A percentile compares a stretch with the other conserved stretches of the same genome.
These are phyloP conservation scores for Seriola dumerili DNA, from an alignment of 2,113 vertebrate genomes.

Conservation along the genomic window DNA sequence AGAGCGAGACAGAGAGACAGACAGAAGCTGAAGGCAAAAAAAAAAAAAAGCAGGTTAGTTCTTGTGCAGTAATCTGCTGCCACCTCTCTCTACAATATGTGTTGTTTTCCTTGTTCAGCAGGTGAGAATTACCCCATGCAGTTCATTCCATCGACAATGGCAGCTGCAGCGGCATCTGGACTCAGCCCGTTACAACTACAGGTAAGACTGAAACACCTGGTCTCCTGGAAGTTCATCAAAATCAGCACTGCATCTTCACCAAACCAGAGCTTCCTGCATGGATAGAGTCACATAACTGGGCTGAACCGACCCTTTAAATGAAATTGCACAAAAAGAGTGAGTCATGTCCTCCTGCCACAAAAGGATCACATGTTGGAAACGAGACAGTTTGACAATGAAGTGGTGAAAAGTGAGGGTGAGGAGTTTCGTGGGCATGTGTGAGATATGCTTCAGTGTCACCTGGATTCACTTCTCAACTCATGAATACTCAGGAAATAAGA, in stretches of 20 bases:
- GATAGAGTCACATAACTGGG: not conserved
- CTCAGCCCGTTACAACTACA: slow-evolving; percentile 97
- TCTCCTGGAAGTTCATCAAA: not conserved
- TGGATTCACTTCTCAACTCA: not conserved
- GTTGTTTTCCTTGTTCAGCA: slow-evolving; percentile 85
- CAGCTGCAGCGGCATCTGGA: slow-evolving; percentile 96
- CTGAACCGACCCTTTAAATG: not conserved
- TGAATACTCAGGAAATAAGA: not conserved
- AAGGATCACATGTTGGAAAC: not conserved
- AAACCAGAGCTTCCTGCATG: not conserved
- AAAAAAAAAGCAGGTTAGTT: slow-evolving; percentile 45
- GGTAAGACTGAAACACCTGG: slow-evolving; percentile 85
- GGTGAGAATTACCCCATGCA: slow-evolving; percentile 99
- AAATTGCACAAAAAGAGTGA: slow-evolving; percentile 6
- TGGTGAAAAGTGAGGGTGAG: slow-evolving; percentile 14
- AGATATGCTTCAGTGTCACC: not conserved
- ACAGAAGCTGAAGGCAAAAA: slow-evolving; percentile 33
- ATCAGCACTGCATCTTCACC: not conserved
- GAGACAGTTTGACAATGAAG: slow-evolving; percentile 5
- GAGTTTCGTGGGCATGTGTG: slow-evolving; percentile 2
- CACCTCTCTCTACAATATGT: slow-evolving; percentile 86
- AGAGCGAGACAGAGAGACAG: slow-evolving; percentile 27
- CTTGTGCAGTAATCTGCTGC: slow-evolving; percentile 26
- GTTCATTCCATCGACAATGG: slow-evolving; percentile 99
- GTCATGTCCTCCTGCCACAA: not conserved